Percentiles rank a stretch among this genome's conserved stretches.
Conservation (phyloP, 2,797 vertebrate genomes). For the Coregonus ussuriensis region DNA sequence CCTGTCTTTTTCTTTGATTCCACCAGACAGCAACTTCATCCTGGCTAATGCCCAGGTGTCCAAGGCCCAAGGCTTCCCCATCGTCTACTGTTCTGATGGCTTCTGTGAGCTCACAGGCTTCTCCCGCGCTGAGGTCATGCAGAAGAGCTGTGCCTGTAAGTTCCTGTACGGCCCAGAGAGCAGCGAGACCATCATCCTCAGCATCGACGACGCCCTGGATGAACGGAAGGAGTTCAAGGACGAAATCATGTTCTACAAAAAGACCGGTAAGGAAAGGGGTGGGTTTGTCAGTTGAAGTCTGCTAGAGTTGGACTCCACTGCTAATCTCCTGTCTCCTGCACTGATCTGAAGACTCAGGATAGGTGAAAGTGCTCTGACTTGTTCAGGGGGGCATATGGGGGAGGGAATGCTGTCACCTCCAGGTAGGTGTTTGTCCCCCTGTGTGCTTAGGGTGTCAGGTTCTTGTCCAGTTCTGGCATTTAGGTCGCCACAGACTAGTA, state of each 20-base stretch:
- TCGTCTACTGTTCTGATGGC: conserved; percentile 99
- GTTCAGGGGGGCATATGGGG: neutral
- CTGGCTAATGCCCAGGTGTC: conserved; percentile 96
- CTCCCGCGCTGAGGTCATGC: conserved; percentile 95
- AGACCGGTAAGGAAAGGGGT: conserved; percentile 80
- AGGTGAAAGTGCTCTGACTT: neutral
- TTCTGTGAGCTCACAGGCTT: conserved; percentile 97
- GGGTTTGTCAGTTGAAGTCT: no score
- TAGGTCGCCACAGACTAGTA: no score
- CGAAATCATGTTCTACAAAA: conserved; percentile 97
- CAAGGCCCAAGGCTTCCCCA: conserved; percentile 86
- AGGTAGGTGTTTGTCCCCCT: no score
- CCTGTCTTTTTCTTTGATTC: conserved; percentile 9
- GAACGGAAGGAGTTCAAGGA: conserved; percentile 95
- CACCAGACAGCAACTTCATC: conserved; percentile 97
- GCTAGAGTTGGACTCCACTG: no score
- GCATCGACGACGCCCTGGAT: conserved; percentile 89
- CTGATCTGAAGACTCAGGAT: neutral
- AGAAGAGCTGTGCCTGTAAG: conserved; percentile 96
- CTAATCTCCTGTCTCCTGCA: neutral
- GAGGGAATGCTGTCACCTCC: no score
- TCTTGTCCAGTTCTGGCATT: no score
- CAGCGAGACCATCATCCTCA: conserved; percentile 88
- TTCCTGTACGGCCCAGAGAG: conserved; percentile 94
- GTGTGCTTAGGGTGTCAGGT: no score